Evolutionary conservation across 2,113 vertebrate species (phyloP).

Genomic region (Motacilla alba): DNA sequence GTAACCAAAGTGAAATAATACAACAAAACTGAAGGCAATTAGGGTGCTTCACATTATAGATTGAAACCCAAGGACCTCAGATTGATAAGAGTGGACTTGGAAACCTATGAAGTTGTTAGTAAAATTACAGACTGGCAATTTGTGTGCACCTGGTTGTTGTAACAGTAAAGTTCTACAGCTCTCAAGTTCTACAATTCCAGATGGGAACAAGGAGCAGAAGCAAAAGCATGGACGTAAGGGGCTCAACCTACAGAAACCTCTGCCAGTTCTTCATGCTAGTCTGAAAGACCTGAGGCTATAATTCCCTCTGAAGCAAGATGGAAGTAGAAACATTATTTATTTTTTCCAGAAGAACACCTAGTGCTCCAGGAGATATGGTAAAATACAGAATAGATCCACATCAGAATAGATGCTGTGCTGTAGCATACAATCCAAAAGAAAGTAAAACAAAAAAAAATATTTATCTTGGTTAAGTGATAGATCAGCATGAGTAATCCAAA

Average conservation of each 20-base stretch:
- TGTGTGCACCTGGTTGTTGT: neutral
- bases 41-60: neutral
- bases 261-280: neutral
- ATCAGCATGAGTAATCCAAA: neutral
- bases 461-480: neutral
- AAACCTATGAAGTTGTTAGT: neutral
- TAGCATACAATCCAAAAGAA: neutral
- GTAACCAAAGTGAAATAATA: neutral
- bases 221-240: neutral
- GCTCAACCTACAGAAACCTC: neutral
- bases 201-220: neutral
- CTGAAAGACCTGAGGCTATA: neutral
- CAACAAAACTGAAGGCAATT: neutral
- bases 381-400: neutral
- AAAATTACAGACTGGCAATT: neutral
- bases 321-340: neutral
- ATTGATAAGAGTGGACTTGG: neutral
- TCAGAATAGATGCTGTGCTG: neutral
- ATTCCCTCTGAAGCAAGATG: neutral
- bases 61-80: neutral
- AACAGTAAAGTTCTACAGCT: neutral
- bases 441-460: neutral
- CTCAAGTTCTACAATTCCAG: neutral
- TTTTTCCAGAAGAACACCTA: neutral
- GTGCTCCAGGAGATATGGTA: neutral